Percentiles rank a stretch among this genome's conserved stretches.
These are phyloP conservation scores for Macaria liturata DNA, from an alignment of 2,888 invertebrate species.

Conservation along the genomic window DNA sequence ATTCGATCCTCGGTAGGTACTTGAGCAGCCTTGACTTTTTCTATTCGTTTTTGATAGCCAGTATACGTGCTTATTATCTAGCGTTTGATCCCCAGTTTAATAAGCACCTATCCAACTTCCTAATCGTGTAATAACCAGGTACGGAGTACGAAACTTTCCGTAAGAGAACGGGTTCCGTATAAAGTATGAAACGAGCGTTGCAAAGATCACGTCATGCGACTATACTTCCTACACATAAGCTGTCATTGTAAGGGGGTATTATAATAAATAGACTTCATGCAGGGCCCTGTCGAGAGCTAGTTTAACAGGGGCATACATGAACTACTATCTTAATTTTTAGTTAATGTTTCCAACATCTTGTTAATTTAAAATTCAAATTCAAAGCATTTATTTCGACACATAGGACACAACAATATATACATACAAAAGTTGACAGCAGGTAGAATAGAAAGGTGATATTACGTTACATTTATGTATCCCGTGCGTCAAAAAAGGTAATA, in stretches of 20 bases:
- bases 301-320: neutral
- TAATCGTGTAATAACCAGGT: slow-evolving; percentile 1
- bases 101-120: neutral
- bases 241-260: slow-evolving; percentile 62
- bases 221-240: slow-evolving; percentile 60
- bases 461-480: no score
- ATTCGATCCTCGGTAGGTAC: no score
- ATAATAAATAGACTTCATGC: slow-evolving; percentile 70
- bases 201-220: slow-evolving; percentile 52
- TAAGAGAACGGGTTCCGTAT: slow-evolving; percentile 42
- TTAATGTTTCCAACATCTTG: no score
- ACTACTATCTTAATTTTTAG: no score
- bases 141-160: slow-evolving; percentile 26
- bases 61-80: slow-evolving; percentile 6
- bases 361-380: no score
- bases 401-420: no score
- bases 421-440: no score
- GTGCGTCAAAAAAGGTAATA: no score
- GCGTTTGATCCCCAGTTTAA: neutral
- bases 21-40: no score
- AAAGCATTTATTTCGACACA: no score
- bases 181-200: slow-evolving; percentile 45
- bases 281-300: slow-evolving; percentile 25
- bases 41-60: no score
- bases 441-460: no score